phyloP scores from a whole-genome alignment of 2,888 invertebrate genomes.

The Tiliacea citrago region DNA sequence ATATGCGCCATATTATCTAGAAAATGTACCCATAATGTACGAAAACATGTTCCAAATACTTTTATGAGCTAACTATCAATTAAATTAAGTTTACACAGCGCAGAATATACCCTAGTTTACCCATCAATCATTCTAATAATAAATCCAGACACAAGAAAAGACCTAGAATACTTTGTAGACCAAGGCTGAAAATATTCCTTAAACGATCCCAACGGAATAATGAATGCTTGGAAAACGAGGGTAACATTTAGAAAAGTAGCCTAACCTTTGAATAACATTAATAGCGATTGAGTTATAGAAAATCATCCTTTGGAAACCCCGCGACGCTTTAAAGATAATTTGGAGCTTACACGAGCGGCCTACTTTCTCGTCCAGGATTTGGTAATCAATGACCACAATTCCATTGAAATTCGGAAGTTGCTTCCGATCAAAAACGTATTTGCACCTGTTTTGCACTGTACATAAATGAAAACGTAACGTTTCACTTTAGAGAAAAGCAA shows the following conservation, averaged over 20 bases:
- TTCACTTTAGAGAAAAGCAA: neutral
- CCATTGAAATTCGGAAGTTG: neutral
- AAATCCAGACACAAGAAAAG: constrained; percentile 38
- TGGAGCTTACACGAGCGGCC: constrained; percentile 26
- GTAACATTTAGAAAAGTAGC: constrained; percentile 32
- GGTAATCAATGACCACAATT: neutral
- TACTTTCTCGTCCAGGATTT: constrained; percentile 1
- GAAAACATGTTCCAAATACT: constrained; percentile 1
- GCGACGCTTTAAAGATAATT: constrained; percentile 19
- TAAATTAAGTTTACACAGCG: constrained; percentile 24
- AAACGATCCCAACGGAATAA: constrained; percentile 15
- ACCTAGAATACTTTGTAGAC: constrained; percentile 28
- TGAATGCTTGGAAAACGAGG: constrained; percentile 16
- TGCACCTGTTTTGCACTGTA: neutral
- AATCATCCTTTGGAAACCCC: constrained; percentile 18
- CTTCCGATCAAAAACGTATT: constrained; percentile 1
- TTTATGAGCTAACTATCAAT: constrained; percentile 21
- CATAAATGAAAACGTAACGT: neutral
- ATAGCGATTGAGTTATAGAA: constrained; percentile 13
- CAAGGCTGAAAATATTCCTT: constrained; percentile 37
- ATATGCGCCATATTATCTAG: neutral
- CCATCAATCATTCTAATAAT: constrained; percentile 58
- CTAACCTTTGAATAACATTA: constrained; percentile 43
- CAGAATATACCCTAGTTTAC: constrained; percentile 28
- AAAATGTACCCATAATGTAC: neutral